Conservation (phyloP, 2,797 vertebrate genomes). For the Siniperca scherzeri region DNA sequence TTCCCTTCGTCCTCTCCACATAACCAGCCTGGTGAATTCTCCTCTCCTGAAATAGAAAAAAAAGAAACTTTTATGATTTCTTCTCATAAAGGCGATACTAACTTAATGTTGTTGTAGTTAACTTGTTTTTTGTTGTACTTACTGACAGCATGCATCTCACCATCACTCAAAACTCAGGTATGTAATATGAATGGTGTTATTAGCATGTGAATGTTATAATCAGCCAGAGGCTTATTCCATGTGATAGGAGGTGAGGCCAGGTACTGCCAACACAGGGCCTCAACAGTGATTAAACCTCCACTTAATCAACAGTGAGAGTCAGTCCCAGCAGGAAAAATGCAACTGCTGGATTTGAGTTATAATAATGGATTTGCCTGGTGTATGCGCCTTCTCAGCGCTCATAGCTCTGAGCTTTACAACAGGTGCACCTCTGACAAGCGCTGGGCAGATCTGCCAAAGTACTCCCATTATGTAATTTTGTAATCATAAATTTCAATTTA, state of each 20-base stretch:
- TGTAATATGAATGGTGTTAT: conserved; percentile 59
- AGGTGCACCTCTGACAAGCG: conserved; percentile 68
- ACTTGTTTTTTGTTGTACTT: conserved; percentile 15
- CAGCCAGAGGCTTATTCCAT: conserved; percentile 64
- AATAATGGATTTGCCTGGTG: conserved; percentile 66
- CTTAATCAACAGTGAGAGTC: conserved; percentile 78
- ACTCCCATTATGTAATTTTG: conserved; percentile 53
- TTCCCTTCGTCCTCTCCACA: conserved; percentile 92
- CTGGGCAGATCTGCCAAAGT: conserved; percentile 53
- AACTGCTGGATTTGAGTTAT: conserved; percentile 69
- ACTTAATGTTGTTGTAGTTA: conserved; percentile 10
- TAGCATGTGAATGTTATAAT: conserved; percentile 64
- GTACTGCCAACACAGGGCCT: conserved; percentile 56
- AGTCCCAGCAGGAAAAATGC: conserved; percentile 67
- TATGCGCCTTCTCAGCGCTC: conserved; percentile 37
- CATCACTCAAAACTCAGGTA: conserved; percentile 33
- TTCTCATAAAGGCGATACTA: neutral
- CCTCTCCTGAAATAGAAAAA: conserved; percentile 85
- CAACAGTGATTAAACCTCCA: conserved; percentile 71
- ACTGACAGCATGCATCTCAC: conserved; percentile 27
- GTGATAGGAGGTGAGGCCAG: conserved; percentile 53
- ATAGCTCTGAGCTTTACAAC: conserved; percentile 53
- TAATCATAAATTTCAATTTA: conserved; percentile 70
- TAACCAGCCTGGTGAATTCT: conserved; percentile 96
- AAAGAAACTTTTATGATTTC: neutral